Evolutionary conservation across 1,140 invertebrate species (phyloP), one percentile per base, ranked within the genome.

Genomic region (Meteorus sp.): DNA sequence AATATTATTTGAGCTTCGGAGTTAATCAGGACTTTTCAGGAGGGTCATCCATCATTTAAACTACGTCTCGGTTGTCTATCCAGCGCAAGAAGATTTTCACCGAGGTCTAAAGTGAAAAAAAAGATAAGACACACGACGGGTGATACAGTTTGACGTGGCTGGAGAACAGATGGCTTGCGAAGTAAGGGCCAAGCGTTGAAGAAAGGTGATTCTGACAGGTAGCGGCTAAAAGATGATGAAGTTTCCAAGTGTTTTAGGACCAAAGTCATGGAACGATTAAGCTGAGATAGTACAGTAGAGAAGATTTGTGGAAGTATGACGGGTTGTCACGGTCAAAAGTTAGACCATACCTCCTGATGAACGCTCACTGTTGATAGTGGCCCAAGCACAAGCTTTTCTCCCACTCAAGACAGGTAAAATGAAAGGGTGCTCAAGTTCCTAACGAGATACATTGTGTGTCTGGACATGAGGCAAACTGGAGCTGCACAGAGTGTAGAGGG

Each of bases 361-460:
- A 73, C 66, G 64, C 69, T 62, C n/a, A 47, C 27, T 35, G 47
- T 41, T 59, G 50, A 27, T 25, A 15, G 17, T 41, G 4, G 41
- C 33, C 52, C 57, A 56, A 41, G 45, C 31, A 15, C 44, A 41
- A 20, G 50, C 25, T 27, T 17, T 37, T 23, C 33, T n/a, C 23
- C 17, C 31, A 23, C 23, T 11, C 39, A 37, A 37, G 20, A 15
- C n/a, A 25, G 25, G 43, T 29, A 29, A 29, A 61, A 29, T 53
- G 63, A 41, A 61, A 63, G 64, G 56, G 39, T 61, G 63, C 66
- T 74, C 70, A 70, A 76, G 73, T 76, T 76, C 64, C 72, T 74
- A 71, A 74, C 72, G 64, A 76, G 72, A 67, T 71, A 66, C 63
- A 63, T 65, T 53, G 65, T 74, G n/a, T n/a, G 64, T 65, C 69